Evolutionary conservation across 2,888 invertebrate species (phyloP), one percentile per base, ranked within the genome.

Genomic region (Craniophora ligustri): DNA sequence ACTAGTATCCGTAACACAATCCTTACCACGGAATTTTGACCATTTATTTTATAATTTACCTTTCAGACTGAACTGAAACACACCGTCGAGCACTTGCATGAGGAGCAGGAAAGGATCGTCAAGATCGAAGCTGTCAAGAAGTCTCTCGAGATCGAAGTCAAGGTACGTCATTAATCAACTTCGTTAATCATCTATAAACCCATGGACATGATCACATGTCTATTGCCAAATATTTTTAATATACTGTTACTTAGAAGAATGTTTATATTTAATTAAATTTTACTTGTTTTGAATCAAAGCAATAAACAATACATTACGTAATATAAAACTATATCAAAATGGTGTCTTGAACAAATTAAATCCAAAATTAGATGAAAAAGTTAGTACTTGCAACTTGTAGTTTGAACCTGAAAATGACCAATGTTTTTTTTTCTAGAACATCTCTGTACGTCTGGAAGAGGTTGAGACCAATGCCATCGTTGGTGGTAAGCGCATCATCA

Each of bases 121-220:
- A 99, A 98, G 95, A 98, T 99, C 91, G 99, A 99, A 94, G 96
- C 98, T 78, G 97, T 99, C 94, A 98, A 98, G 96, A 99, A 99
- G 94, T 98, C 98, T 65, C 95, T 99, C 84, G 99, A 99, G 94
- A 98, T 98, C 87, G 99, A 99, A 95, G 98, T 98, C 80, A 98
- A 98, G 96, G 95, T 95, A 81, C 3, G 36, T 7, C n/a, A 53
- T 7, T 46, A 5, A 19, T 26, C 10, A 26, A n/a, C 26, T n/a
- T 7, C 10, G n/a, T 3, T 23, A 10, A 6, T 8, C 10, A n/a
- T n/a, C n/a, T n/a, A n/a, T n/a, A n/a, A n/a, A n/a, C n/a, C n/a
- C n/a, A n/a, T n/a, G n/a, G n/a, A n/a, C n/a, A n/a, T n/a, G n/a
- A n/a, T n/a, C n/a, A n/a, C n/a, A n/a, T n/a, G n/a, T n/a, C n/a